Percentiles rank a stretch among this genome's conserved stretches.
Evolutionary conservation across 2,113 vertebrate genomes (phyloP).

Genomic region (Embiotoca jacksoni): DNA sequence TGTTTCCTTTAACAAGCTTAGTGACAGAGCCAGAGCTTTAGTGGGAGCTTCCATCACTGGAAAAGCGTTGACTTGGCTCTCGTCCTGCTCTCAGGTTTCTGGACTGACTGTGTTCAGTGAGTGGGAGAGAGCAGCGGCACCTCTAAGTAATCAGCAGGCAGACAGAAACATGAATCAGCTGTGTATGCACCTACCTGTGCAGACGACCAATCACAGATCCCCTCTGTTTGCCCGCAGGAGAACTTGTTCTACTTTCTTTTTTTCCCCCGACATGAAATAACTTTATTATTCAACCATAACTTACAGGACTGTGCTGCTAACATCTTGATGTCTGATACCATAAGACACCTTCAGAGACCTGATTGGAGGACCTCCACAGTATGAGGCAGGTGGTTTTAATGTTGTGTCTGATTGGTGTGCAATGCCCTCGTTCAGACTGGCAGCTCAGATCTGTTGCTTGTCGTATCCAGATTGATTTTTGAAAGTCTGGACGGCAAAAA

Average conservation of each 20-base stretch:
- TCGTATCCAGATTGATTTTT: too few relatives aligned
- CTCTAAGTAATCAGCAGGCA: too few relatives aligned
- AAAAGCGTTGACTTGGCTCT: neutral
- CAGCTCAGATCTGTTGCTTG: too few relatives aligned
- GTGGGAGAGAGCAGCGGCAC: neutral
- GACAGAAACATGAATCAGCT: neutral
- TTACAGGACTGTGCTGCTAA: too few relatives aligned
- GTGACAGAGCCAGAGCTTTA: neutral
- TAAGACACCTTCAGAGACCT: too few relatives aligned
- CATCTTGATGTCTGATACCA: too few relatives aligned
- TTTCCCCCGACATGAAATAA: neutral
- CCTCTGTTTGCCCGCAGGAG: neutral
- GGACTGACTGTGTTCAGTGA: constrained; percentile 5
- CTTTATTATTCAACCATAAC: too few relatives aligned
- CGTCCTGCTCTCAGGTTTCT: neutral
- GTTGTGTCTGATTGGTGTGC: too few relatives aligned
- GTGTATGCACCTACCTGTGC: neutral
- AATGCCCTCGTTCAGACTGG: too few relatives aligned
- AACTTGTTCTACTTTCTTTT: neutral
- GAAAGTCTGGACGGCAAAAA: too few relatives aligned
- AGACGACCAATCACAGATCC: neutral
- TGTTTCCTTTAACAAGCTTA: neutral
- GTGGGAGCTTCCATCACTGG: neutral
- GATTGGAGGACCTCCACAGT: too few relatives aligned
- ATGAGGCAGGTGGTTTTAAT: too few relatives aligned